Evolutionary conservation across 1,140 invertebrate species (phyloP).

Genomic region (Leptinotarsa lineolata): DNA sequence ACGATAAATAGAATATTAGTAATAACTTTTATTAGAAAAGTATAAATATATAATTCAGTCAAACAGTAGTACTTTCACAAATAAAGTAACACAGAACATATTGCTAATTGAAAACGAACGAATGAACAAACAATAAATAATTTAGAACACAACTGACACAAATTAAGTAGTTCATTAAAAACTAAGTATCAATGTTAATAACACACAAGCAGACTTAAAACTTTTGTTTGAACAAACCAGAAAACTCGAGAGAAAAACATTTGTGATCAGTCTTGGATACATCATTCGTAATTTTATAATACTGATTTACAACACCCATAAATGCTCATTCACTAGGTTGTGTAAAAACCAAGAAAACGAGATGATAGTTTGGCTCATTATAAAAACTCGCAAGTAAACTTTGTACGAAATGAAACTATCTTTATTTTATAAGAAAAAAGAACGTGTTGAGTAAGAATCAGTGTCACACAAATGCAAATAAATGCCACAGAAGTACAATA

Average conservation of each 20-base stretch:
- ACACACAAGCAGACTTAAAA: conserved; percentile 2
- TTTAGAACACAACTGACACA: conserved; percentile 22
- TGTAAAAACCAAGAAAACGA: neutral
- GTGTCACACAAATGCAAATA: too few species aligned
- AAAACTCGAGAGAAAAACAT: neutral
- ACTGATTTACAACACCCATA: neutral
- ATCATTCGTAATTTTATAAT: neutral
- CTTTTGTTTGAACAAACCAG: conserved; percentile 9
- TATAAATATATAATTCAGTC: conserved; percentile 40
- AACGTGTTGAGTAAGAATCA: too few species aligned
- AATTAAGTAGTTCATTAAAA: conserved; percentile 27
- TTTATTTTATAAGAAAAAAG: too few species aligned
- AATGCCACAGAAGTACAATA: too few species aligned
- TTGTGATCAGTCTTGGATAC: neutral
- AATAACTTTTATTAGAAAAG: conserved; percentile 37
- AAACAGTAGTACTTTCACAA: conserved; percentile 33
- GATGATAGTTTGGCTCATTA: neutral
- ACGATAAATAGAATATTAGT: neutral
- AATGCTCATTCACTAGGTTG: neutral
- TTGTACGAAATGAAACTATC: too few species aligned
- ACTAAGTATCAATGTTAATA: neutral
- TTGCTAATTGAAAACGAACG: conserved; percentile 13
- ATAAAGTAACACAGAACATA: conserved; percentile 10
- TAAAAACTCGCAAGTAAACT: too few species aligned
- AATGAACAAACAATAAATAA: conserved; percentile 20